Percentiles rank a stretch among this genome's conserved stretches.
These are phyloP conservation scores for Cryptoblepharus egeriae DNA, from an alignment of 2,797 vertebrate genomes.

Conservation along the genomic window DNA sequence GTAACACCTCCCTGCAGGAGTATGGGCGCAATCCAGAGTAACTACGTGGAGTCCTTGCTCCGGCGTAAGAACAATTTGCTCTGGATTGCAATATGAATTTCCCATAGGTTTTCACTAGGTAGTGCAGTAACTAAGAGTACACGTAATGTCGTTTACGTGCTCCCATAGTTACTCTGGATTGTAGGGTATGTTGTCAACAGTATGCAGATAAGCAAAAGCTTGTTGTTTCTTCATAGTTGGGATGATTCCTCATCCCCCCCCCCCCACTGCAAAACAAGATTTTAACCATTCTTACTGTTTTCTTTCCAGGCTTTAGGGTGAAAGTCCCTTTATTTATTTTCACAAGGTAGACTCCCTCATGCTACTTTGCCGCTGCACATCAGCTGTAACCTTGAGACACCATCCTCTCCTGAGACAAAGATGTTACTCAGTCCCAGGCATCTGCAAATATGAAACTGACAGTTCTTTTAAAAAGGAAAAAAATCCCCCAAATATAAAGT, in stretches of 20 bases:
- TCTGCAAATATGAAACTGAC: constrained; percentile 66
- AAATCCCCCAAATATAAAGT: not conserved
- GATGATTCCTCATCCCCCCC: constrained; percentile 48
- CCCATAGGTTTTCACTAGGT: too few relatives aligned
- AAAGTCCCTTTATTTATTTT: constrained; percentile 62
- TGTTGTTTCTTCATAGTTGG: constrained; percentile 47
- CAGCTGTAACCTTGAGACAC: constrained; percentile 68
- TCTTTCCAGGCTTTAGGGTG: constrained; percentile 26
- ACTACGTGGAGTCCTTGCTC: too few relatives aligned
- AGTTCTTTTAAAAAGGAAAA: constrained; percentile 51
- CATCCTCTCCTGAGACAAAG: constrained; percentile 64
- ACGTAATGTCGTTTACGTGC: too few relatives aligned
- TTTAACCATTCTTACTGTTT: constrained; percentile 21
- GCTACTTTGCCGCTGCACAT: constrained; percentile 66
- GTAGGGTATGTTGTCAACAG: too few relatives aligned
- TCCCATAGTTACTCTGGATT: too few relatives aligned
- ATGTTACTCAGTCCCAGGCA: constrained; percentile 57
- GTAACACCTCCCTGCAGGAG: constrained; percentile 15
- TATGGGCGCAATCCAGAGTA: too few relatives aligned
- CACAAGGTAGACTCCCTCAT: constrained; percentile 60
- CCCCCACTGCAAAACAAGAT: constrained; percentile 54
- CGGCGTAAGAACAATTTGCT: too few relatives aligned
- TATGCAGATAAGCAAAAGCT: constrained; percentile 39
- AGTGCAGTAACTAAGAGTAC: too few relatives aligned
- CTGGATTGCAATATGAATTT: too few relatives aligned